Evolutionary conservation across 2,888 invertebrate species (phyloP), one percentile per base, ranked within the genome.

Genomic region (Phorcus lineatus): DNA sequence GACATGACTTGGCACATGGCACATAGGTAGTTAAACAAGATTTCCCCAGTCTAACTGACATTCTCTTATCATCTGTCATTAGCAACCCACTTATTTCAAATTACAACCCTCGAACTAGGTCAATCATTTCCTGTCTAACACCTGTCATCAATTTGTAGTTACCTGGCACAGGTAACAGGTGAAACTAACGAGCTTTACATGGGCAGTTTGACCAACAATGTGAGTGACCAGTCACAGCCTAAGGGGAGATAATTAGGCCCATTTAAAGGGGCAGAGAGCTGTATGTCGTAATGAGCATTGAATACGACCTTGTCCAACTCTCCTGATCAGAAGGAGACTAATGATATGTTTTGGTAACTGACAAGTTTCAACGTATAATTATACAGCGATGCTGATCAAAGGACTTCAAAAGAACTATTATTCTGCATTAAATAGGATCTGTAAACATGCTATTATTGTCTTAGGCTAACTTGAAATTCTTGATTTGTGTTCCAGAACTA

Each of bases 221-320:
- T 13, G 47, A 47, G 47, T 47, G 47, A 47, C 47, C 47, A 13
- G 11, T 47, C 47, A 47, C 47, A 13, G 47, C 47, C 24, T 16
- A 62, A 62, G 62, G 62, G 62, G 62, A 62, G 62, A 62, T 62
- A 62, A 62, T 62, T 62, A 62, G 24, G 28, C 16, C 24, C 62
- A n/a, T 24, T 28, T 24, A 62, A 28, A 28, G 28, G 24, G 62
- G 28, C 62, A 62, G 62, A 19, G 28, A 17, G 62, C 28, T 62
- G 11, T 28, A 62, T 62, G 62, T 62, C 22, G 28, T 28, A 24
- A 62, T 24, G 62, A 24, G 62, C 16, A 16, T 28, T 28, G 13
- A 62, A 28, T 62, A 16, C 24, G 62, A 62, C 11, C 28, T 0
- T 28, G 28, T 28, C 11, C 16, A 24, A 28, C 28, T 62, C 62